A percentile compares a stretch with the other conserved stretches of the same genome.
phyloP scores from a whole-genome alignment of 1,140 invertebrate species.

The Drosophila sproati region DNA sequence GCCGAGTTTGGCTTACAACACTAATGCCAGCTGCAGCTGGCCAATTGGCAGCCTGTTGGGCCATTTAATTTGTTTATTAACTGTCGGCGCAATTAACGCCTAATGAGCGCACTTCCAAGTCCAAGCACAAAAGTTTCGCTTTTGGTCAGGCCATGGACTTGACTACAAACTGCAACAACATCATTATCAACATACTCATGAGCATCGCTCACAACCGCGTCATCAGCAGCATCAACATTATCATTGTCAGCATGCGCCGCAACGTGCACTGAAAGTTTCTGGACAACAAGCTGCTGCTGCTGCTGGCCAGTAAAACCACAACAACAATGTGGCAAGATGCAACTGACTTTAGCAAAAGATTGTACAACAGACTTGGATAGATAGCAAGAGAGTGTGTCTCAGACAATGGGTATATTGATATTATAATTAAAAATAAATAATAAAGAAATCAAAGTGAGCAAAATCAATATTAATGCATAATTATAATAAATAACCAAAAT shows the following conservation, averaged over 20 bases:
- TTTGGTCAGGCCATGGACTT: conserved; percentile 41
- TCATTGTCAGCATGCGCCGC: conserved; percentile 24
- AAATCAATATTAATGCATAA: no score
- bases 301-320: conserved; percentile 52
- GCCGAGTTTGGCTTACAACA: conserved; percentile 15
- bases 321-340: conserved; percentile 62
- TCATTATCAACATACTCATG: conserved; percentile 10
- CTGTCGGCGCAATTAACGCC: conserved; percentile 47
- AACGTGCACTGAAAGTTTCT: conserved; percentile 46
- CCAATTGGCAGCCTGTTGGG: conserved; percentile 49
- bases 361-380: conserved; percentile 25
- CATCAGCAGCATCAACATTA: conserved; percentile 16
- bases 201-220: neutral
- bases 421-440: neutral
- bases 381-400: conserved; percentile 1
- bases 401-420: conserved; percentile 2
- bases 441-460: no score
- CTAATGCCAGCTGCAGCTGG: conserved; percentile 7
- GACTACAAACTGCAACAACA: conserved; percentile 18
- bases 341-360: conserved; percentile 47
- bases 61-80: conserved; percentile 62
- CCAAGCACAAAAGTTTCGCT: conserved; percentile 39
- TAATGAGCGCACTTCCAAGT: conserved; percentile 48
- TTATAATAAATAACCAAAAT: no score
- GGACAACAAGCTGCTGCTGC: conserved; percentile 38